Percentiles rank a stretch among this genome's conserved stretches.
Conservation (phyloP, 1,140 invertebrate genomes). For the Apis mellifera region Amel_HAv3.1 CM009942.2:3914001-3914500, state of each 20-base stretch:
- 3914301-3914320: neutral
- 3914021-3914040: slow-evolving; percentile 22
- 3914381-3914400: neutral
- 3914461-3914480: slow-evolving; percentile 12
- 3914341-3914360: neutral
- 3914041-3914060: neutral
- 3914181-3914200: neutral
- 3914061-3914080: slow-evolving; percentile 16
- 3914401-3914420: slow-evolving; percentile 6
- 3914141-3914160: too few relatives aligned
- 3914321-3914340: too few relatives aligned
- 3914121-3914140: neutral
- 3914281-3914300: neutral
- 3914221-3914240: neutral
- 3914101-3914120: slow-evolving; percentile 36
- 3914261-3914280: neutral
- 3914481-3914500: slow-evolving; percentile 3
- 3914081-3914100: slow-evolving; percentile 7
- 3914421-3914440: neutral
- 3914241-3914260: neutral
- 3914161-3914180: neutral
- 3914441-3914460: neutral
- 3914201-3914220: neutral
- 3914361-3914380: neutral
- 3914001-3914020: neutral